Percentiles rank a stretch among this genome's conserved stretches.
Conservation (phyloP, 2,113 vertebrate species). For the Pao palembangensis region DNA sequence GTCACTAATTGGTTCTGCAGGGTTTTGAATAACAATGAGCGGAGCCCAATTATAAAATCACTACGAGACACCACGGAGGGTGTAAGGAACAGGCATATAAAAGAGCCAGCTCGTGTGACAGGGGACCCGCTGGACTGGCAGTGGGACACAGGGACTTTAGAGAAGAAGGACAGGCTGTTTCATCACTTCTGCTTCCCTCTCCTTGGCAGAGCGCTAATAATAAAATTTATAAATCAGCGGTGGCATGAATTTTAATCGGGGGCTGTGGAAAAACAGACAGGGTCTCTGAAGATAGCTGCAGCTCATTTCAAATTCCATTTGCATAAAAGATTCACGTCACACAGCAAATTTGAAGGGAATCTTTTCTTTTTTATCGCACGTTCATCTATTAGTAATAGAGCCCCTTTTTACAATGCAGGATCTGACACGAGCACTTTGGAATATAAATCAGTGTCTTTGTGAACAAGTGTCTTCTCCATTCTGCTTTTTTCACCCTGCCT, state of each 20-base stretch:
- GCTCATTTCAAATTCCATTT: slow-evolving; percentile 85
- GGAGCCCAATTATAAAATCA: slow-evolving; percentile 79
- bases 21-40: slow-evolving; percentile 76
- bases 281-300: slow-evolving; percentile 75
- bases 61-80: slow-evolving; percentile 47
- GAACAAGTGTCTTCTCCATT: slow-evolving; percentile 54
- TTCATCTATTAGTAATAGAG: slow-evolving; percentile 80
- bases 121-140: slow-evolving; percentile 34
- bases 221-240: slow-evolving; percentile 80
- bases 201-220: slow-evolving; percentile 72
- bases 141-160: slow-evolving; percentile 44
- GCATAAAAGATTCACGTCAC: slow-evolving; percentile 84
- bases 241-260: slow-evolving; percentile 82
- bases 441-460: slow-evolving; percentile 70
- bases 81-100: slow-evolving; percentile 24
- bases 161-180: slow-evolving; percentile 46
- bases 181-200: slow-evolving; percentile 56
- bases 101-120: slow-evolving; percentile 9
- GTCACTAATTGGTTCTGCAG: slow-evolving; percentile 81
- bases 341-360: slow-evolving; percentile 71
- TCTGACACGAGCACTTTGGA: slow-evolving; percentile 69
- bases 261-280: slow-evolving; percentile 72
- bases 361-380: slow-evolving; percentile 66
- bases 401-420: slow-evolving; percentile 58
- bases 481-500: slow-evolving; percentile 5